Percentiles rank a stretch among this genome's conserved stretches.
Evolutionary conservation across 2,113 vertebrate species (phyloP).

Genomic region (Nyctibius bracteatus): DNA sequence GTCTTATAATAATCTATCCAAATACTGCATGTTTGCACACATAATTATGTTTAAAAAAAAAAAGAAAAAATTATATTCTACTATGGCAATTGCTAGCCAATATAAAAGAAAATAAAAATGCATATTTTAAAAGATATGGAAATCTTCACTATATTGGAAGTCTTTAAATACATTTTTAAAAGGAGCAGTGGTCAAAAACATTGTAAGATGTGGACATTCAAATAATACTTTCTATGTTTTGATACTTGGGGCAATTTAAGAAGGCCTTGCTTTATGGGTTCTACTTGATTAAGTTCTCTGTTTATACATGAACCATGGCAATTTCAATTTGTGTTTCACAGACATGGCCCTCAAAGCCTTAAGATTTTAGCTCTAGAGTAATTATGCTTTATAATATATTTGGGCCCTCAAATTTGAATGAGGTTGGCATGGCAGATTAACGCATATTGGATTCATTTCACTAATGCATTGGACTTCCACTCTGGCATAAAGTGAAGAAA

Average conservation of each 20-base stretch:
- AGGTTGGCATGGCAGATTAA: conserved; percentile 38
- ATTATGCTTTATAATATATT: conserved; percentile 66
- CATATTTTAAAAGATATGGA: conserved; percentile 47
- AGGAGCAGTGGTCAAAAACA: background rate
- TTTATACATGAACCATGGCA: conserved; percentile 29
- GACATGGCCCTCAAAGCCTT: conserved; percentile 10
- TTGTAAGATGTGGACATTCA: background rate
- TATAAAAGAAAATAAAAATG: conserved; percentile 54
- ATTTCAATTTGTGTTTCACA: conserved; percentile 60
- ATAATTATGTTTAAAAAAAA: background rate
- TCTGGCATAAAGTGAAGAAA: conserved; percentile 24
- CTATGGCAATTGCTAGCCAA: conserved; percentile 40
- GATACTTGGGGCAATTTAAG: background rate
- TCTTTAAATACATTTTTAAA: conserved; percentile 23
- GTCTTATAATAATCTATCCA: background rate
- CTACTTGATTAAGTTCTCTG: conserved; percentile 20
- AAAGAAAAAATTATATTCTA: background rate
- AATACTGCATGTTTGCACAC: background rate
- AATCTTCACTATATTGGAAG: background rate
- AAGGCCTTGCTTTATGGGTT: background rate
- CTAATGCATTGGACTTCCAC: conserved; percentile 35
- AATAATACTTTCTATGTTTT: background rate
- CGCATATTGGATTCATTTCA: conserved; percentile 20
- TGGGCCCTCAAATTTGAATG: conserved; percentile 50
- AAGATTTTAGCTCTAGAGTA: conserved; percentile 62